Conservation (phyloP, 1,140 invertebrate species). For the Trichoplusia ni region DNA sequence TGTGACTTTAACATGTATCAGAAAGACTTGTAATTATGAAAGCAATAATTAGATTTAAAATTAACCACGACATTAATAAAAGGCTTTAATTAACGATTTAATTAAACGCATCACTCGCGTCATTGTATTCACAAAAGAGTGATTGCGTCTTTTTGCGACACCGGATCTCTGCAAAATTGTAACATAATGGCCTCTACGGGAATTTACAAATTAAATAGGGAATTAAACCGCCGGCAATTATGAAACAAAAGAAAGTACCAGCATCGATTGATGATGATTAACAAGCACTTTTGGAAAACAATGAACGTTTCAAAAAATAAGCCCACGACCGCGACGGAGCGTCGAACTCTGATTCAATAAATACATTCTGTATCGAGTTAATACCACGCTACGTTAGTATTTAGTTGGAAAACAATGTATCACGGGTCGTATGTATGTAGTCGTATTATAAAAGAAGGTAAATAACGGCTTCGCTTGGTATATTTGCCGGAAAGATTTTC, state of each 20-base stretch:
- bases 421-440: conserved; percentile 9
- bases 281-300: conserved; percentile 14
- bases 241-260: conserved; percentile 34
- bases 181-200: conserved; percentile 35
- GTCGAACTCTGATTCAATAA: conserved; percentile 13
- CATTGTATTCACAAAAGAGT: conserved; percentile 36
- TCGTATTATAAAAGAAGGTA: conserved; percentile 50
- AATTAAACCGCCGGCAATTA: conserved; percentile 25
- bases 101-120: conserved; percentile 36
- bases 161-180: conserved; percentile 16
- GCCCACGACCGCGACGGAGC: not conserved
- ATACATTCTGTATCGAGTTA: conserved; percentile 1
- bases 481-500: conserved; percentile 74
- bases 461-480: conserved; percentile 58
- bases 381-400: conserved; percentile 13
- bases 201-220: conserved; percentile 37
- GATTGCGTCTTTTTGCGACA: conserved; percentile 33
- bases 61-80: conserved; percentile 23
- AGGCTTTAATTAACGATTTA: conserved; percentile 33
- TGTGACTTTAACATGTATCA: no score
- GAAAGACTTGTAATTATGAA: no score
- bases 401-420: conserved; percentile 27
- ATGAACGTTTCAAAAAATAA: not conserved
- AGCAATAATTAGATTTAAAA: no score
- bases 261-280: conserved; percentile 34